Conservation (phyloP, 1,140 invertebrate genomes). For the Hypsibius dujardini region DNA sequence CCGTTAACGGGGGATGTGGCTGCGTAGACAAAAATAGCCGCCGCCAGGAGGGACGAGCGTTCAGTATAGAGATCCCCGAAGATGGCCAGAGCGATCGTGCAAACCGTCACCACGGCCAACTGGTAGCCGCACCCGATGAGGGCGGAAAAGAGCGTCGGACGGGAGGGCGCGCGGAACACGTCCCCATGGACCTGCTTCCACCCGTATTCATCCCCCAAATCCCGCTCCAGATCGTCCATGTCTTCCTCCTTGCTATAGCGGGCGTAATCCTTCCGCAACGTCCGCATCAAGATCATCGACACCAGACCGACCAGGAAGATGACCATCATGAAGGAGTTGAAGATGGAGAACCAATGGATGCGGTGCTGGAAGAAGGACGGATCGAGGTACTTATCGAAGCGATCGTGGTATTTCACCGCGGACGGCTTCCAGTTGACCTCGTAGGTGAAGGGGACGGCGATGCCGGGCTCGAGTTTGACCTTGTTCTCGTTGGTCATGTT, state of each 20-base stretch:
- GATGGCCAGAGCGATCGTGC: conserved; percentile 87
- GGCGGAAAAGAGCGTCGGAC: conserved; percentile 77
- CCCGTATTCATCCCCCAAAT: conserved; percentile 96
- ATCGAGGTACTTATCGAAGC: conserved; percentile 98
- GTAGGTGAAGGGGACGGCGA: conserved; percentile 79
- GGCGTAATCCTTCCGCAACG: conserved; percentile 92
- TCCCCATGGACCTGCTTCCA: conserved; percentile 99
- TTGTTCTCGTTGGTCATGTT: conserved; percentile 83
- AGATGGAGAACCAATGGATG: conserved; percentile 99
- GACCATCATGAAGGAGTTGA: conserved; percentile 99
- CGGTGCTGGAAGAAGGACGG: conserved; percentile 96
- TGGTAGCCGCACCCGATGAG: conserved; percentile 89
- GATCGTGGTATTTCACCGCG: conserved; percentile 67
- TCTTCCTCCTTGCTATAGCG: conserved; percentile 95
- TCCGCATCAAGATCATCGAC: conserved; percentile 97
- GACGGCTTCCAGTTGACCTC: conserved; percentile 89
- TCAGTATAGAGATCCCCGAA: conserved; percentile 95
- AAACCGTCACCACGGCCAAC: conserved; percentile 68
- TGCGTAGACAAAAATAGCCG: conserved; percentile 94
- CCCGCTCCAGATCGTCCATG: conserved; percentile 89
- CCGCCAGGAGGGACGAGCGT: conserved; percentile 81
- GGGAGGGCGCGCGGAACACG: conserved; percentile 80
- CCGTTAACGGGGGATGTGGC: conserved; percentile 91
- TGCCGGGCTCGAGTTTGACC: conserved; percentile 52
- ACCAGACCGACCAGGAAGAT: conserved; percentile 97